Evolutionary conservation across 2,113 vertebrate genomes (phyloP), one percentile per base, ranked within the genome.

Genomic region (Boleophthalmus pectinirostris): DNA sequence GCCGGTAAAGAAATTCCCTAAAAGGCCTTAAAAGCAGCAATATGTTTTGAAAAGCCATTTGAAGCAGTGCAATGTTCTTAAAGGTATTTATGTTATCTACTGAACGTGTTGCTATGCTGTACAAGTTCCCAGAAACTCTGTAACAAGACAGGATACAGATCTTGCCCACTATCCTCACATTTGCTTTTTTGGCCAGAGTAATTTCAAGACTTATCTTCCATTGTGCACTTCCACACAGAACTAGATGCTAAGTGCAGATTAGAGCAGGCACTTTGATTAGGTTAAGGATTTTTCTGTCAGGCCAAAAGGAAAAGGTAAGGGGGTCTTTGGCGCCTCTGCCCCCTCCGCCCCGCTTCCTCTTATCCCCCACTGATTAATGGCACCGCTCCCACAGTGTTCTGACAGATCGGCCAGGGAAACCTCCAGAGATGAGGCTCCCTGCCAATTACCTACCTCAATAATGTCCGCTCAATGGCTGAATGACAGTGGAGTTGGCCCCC

Each of bases 381-480:
- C 79, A 75, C 16, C 43, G 85, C 77, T 79, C 78, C 76, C 67
- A 72, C 81, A 73, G 80, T 86, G 81, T 78, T 85, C 81, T 81
- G 84, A 89, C 87, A 86, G 88, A 86, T 82, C 53, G 68, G 85
- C 81, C 68, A 69, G 67, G 78, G 81, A 91, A 92, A 90, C 86
- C 88, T 89, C 88, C 74, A 85, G 90, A 92, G 90, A 92, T 88
- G 87, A 86, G 75, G 75, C 88, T 72, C 66, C 73, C 83, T 88
- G 85, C 90, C 91, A 91, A 91, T 94, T 93, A 92, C 87, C 85
- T 88, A 86, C 88, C 85, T 91, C 89, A 91, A 90, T 90, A 92
- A 91, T 74, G 78, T 87, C 78, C 71, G 68, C 84, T 92, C 82
- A 67, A 85, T 91, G 85, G 65, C 83, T 84, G 84, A 90, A 85